These are phyloP conservation scores for Drosophila kuntzei DNA, from an alignment of 2,888 invertebrate genomes.

Conservation along the genomic window DNA sequence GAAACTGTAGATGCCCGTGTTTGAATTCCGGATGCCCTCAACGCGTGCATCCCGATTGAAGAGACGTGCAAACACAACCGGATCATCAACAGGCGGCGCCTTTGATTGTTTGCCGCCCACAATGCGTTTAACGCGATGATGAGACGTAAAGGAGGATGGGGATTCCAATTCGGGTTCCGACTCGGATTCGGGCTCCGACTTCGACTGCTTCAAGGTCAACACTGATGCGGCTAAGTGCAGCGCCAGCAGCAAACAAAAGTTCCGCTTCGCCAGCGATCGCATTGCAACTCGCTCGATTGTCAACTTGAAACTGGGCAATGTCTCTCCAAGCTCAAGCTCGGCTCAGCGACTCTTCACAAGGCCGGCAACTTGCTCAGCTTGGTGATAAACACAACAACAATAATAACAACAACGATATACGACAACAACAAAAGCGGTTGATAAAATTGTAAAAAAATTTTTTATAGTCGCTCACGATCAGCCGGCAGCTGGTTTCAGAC, in stretches of 20 bases:
- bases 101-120: constrained; percentile 90
- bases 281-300: constrained; percentile 63
- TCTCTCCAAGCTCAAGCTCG: constrained; percentile 13
- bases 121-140: constrained; percentile 85
- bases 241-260: constrained; percentile 32
- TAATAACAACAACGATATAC: constrained; percentile 14
- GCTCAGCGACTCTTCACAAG: constrained; percentile 38
- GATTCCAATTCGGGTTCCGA: neutral
- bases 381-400: constrained; percentile 56
- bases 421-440: constrained; percentile 28
- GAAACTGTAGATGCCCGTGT: constrained; percentile 89
- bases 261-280: constrained; percentile 60
- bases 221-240: constrained; percentile 18
- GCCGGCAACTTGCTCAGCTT: constrained; percentile 58
- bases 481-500: constrained; percentile 22
- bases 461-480: constrained; percentile 39
- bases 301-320: constrained; percentile 62
- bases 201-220: constrained; percentile 42
- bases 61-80: constrained; percentile 89
- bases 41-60: constrained; percentile 88
- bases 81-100: constrained; percentile 90
- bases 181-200: neutral
- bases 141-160: constrained; percentile 16
- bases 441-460: constrained; percentile 33
- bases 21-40: constrained; percentile 88